phyloP scores from a whole-genome alignment of 1,140 invertebrate species.

The Mylabris phalerata region DNA sequence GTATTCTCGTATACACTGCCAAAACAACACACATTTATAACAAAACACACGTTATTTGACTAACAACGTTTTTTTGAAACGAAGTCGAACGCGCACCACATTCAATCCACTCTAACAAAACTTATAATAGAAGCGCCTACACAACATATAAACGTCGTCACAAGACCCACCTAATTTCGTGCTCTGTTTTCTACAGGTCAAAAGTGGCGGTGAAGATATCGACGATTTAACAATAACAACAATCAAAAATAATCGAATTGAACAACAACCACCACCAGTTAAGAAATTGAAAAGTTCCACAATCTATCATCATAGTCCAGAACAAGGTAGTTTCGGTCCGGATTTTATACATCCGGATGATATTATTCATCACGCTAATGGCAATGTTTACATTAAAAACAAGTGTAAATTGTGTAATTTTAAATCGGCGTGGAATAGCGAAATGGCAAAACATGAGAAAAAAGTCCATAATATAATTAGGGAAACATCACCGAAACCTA shows the following conservation, averaged over 20 bases:
- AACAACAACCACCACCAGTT: not conserved
- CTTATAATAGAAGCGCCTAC: too few species aligned
- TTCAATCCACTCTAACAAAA: too few species aligned
- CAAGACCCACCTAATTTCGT: not conserved
- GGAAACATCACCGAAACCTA: constrained; percentile 25
- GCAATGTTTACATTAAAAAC: constrained; percentile 41
- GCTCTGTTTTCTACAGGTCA: not conserved
- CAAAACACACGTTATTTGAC: not conserved
- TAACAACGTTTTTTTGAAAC: not conserved
- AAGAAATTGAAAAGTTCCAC: too few species aligned
- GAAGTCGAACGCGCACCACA: too few species aligned
- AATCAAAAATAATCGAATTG: not conserved
- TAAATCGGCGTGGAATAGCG: constrained; percentile 46
- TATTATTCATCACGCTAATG: constrained; percentile 45
- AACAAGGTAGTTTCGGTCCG: constrained; percentile 26
- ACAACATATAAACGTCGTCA: too few species aligned
- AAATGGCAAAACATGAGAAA: constrained; percentile 49
- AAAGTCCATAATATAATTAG: constrained; percentile 44
- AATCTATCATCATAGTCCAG: not conserved
- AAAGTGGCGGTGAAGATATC: constrained; percentile 2
- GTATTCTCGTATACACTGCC: not conserved
- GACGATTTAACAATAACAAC: not conserved
- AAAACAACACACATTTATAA: not conserved
- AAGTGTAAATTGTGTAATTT: constrained; percentile 41
- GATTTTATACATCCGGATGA: constrained; percentile 49